Evolutionary conservation across 2,888 invertebrate genomes (phyloP), one percentile per base, ranked within the genome.

Genomic region (Notocelia uddmanniana): DNA sequence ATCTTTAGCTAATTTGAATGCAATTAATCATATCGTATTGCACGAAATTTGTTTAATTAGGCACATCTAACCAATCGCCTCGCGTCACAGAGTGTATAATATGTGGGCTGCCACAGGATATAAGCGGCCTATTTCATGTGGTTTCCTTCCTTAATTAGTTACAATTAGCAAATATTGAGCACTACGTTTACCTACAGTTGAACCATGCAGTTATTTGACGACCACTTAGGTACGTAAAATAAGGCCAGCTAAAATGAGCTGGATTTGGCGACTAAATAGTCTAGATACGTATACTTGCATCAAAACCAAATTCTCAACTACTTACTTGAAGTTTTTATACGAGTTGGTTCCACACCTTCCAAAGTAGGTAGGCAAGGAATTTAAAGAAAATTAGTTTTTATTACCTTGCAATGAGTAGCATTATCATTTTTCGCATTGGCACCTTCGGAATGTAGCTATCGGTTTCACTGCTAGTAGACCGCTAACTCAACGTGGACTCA

Each of bases 41-140:
- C 26, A 26, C 26, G 26, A 26, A 26, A 26, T 26, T 37, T 10
- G 13, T 41, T 45, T 71, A 55, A 68, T 67, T 55, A 67, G 18
- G 37, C 11, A 55, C 67, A 60, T 50, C 67, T 15, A 67, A 67
- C 55, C 60, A 60, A 62, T 72, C 26, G 37, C 67, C 23, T 60
- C 45, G 18, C 58, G 54, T 37, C 31, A 64, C 67, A 23, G 50
- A 63, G 37, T 72, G 68, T 68, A 62, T 67, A 60, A 34, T 55
- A 34, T 62, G 71, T 34, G 60, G 67, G 45, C 13, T 23, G 37
- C 67, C 72, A 60, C 72, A 62, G 52, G 6, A 48, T 15, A 68
- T 62, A 62, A 55, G 55, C 62, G 31, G 60, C 10, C 67, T 68
- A 68, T 72, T 68, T 72, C 67, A 72, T 68, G 72, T 72, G 67